Evolutionary conservation across 2,797 vertebrate species (phyloP), one percentile per base, ranked within the genome.

Genomic region (Dryobates pubescens): DNA sequence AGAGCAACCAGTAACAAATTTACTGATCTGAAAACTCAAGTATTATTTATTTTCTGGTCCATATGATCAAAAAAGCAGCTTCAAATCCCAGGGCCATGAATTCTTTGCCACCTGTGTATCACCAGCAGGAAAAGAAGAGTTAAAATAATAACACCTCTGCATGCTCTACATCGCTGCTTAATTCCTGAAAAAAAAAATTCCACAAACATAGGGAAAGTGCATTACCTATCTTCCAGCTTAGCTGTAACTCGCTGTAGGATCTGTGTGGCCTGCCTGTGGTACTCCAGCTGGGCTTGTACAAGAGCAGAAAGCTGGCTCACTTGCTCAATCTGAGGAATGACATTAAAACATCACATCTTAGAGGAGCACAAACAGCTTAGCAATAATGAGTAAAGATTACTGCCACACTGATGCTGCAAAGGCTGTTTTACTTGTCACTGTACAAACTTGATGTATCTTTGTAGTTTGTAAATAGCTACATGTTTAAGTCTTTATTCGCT

Each of bases 241-340:
- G 98, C 98, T 65, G 98, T 98, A 94, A 99, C 98, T 96, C 98
- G 98, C 91, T 99, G 98, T 88, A 99, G 98, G 95, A 99, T 99
- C 97, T 99, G 98, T 7, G 98, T 95, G 10, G 99, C 98, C 82
- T 99, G 98, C 95, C 97, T 98, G 96, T 99, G 99, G 95, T 99
- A 99, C 85, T 99, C 98, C 97, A 99, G 97, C 97, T 99, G 99
- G 82, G 99, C 99, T 62, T 99, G 98, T 70, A 99, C 99, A 71
- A 99, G 98, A 1, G 99, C 98, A 20, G 98, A 97, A 58, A 99
- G 98, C 97, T 99, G 99, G 97, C 99, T 99, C 97, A 99, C 99
- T 96, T 99, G 99, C 90, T 99, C 99, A 56, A 99, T 98, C 98
- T 99, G 97, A 93, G 93, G 80, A 95, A 16, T 27, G 19, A 96